Evolutionary conservation across 92 coral and sea anemone species (phyloP), one percentile per base, ranked within the genome.

Genomic region (Umimayanthus kanabou): DNA sequence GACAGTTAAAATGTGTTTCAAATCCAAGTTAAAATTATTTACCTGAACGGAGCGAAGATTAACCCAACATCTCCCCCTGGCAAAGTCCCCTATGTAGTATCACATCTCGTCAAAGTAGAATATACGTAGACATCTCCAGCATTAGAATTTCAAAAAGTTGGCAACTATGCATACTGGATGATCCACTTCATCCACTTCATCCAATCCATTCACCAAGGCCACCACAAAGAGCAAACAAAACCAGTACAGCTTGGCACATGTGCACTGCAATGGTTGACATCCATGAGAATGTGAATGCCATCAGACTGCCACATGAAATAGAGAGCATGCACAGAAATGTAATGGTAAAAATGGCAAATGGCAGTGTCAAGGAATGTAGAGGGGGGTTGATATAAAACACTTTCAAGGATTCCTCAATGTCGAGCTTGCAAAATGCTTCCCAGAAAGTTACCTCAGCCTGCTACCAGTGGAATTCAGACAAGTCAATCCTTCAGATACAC

Each of bases 221-320:
- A 76, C 61, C 80, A 15, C 80, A 76, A 40, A 65, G 0, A 2
- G 71, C 71, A 18, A 40, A 45, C 58, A 0, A 76, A 0, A 76
- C 80, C 26, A 76, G 80, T 22, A 76, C 61, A 39, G 61, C 80
- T 18, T 76, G 80, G 80, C 80, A 76, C 8, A 76, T 76, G 80
- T 76, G 80, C 80, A 77, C 80, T 0, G 11, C 61, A 77, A 30
- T 77, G 64, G 61, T 77, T 16, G 61, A 77, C 33, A 23, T 77
- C 9, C 80, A 77, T 37, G 80, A 77, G 11, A 43, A 77, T 43
- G 80, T 77, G 29, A 77, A 77, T 4, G 80, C 64, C 28, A 43
- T 77, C 28, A 16, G 6, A 77, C 53, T 77, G 28, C 80, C 64
- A 77, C 55, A 43, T 1, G 57, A 77, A 0, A 4, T 2, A 2